phyloP scores from a whole-genome alignment of 2,113 vertebrate genomes.

The Coryphaenoides rupestris region DNA sequence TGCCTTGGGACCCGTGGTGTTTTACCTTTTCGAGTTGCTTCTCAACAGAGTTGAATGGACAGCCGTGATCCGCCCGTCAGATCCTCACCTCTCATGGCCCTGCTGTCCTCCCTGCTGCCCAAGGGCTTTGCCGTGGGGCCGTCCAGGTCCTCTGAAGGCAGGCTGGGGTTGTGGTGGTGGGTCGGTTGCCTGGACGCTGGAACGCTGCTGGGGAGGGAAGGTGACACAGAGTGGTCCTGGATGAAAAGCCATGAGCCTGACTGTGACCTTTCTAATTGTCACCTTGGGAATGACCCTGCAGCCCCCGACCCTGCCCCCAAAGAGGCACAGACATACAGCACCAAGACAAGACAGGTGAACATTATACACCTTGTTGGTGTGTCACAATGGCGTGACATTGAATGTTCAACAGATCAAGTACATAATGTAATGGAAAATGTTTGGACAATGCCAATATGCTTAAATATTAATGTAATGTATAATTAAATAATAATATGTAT shows the following conservation, averaged over 20 bases:
- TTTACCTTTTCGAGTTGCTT: too few species aligned
- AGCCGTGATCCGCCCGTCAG: background rate
- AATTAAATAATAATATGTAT: too few species aligned
- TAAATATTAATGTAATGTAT: too few species aligned
- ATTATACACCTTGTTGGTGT: background rate
- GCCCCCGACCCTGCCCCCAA: background rate
- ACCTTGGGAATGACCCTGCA: background rate
- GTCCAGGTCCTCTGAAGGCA: conserved; percentile 31
- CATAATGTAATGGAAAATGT: too few species aligned
- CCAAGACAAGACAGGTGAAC: conserved; percentile 29
- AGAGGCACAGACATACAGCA: background rate
- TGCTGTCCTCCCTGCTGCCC: conserved; percentile 44
- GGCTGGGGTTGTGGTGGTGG: conserved; percentile 63
- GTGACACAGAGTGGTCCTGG: conserved; percentile 19
- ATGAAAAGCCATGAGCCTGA: background rate
- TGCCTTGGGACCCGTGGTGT: too few species aligned
- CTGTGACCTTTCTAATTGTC: background rate
- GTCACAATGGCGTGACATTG: too few species aligned
- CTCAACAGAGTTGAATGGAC: conserved; percentile 35
- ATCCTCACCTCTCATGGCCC: conserved; percentile 27
- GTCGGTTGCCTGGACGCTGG: conserved; percentile 46
- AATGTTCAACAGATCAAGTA: too few species aligned
- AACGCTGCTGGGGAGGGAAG: conserved; percentile 35
- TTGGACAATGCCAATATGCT: too few species aligned
- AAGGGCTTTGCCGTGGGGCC: conserved; percentile 56